Evolutionary conservation across 2,797 vertebrate genomes (phyloP).

Genomic region (Megaceryle alcyon): DNA sequence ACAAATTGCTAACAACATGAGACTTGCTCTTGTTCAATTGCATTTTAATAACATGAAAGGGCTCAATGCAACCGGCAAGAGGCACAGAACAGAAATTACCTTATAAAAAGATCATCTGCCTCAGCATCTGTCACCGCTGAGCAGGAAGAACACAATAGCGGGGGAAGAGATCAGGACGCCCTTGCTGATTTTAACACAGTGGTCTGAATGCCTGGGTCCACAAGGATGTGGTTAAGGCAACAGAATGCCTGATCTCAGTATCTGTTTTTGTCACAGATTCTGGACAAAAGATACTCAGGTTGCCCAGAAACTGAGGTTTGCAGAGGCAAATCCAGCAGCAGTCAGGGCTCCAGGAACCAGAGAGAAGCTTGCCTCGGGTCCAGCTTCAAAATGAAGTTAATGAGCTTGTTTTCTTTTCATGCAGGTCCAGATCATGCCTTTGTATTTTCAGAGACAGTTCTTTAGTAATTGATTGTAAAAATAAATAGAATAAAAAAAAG

Average conservation of each 20-base stretch:
- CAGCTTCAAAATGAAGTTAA: not conserved
- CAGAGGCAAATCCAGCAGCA: not conserved
- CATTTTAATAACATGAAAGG: not conserved
- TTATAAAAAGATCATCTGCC: not conserved
- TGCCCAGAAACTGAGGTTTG: not conserved
- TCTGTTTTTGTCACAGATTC: not conserved
- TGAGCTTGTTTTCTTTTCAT: not conserved
- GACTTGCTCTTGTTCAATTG: not conserved
- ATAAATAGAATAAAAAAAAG: not conserved
- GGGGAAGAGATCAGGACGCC: not conserved
- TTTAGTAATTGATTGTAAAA: not conserved
- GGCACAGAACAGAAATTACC: not conserved
- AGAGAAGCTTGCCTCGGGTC: not conserved
- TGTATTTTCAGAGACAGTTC: not conserved
- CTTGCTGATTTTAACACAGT: not conserved
- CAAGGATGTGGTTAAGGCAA: not conserved
- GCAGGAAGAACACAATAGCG: not conserved
- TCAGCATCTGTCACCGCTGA: not conserved
- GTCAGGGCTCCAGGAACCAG: not conserved
- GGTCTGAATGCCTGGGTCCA: not conserved
- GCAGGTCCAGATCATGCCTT: not conserved
- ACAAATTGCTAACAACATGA: slow-evolving; percentile 22
- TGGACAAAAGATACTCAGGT: not conserved
- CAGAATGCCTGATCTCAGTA: not conserved
- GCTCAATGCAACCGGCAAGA: not conserved